These are phyloP conservation scores for Copsychus sechellarum DNA, from an alignment of 2,113 vertebrate species.

Conservation along the genomic window DNA sequence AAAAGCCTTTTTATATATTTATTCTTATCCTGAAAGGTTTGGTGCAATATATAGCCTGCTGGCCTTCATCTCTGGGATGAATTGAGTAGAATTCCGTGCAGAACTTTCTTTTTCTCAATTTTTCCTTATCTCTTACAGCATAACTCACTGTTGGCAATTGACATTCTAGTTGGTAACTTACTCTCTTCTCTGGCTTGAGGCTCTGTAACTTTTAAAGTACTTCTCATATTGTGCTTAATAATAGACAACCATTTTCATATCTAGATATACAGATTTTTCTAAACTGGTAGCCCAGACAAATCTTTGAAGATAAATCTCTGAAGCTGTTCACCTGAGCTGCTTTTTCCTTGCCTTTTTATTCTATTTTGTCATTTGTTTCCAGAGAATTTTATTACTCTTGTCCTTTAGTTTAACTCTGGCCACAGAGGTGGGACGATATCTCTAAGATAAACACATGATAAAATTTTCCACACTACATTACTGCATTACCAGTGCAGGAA, in stretches of 20 bases:
- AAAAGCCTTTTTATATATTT: not conserved
- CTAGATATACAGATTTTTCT: not conserved
- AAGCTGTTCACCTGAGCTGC: not conserved
- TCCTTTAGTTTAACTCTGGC: not conserved
- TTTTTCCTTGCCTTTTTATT: not conserved
- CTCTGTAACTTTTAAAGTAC: constrained; percentile 3
- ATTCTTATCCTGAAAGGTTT: not conserved
- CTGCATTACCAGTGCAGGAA: not conserved
- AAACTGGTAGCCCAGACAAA: not conserved
- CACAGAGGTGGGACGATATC: not conserved
- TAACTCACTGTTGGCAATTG: not conserved
- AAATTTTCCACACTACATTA: not conserved
- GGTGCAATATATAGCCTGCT: not conserved
- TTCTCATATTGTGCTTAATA: not conserved
- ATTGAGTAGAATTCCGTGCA: not conserved
- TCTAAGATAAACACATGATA: not conserved
- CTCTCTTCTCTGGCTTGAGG: not conserved
- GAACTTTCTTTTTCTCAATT: not conserved
- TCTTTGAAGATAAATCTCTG: not conserved
- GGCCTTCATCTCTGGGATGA: not conserved
- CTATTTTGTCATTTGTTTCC: not conserved
- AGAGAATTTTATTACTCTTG: not conserved
- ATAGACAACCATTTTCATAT: not conserved
- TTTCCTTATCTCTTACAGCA: not conserved
- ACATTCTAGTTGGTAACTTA: not conserved